These are phyloP conservation scores for Patagioenas fasciata DNA, from an alignment of 2,113 vertebrate genomes.

Conservation along the genomic window DNA sequence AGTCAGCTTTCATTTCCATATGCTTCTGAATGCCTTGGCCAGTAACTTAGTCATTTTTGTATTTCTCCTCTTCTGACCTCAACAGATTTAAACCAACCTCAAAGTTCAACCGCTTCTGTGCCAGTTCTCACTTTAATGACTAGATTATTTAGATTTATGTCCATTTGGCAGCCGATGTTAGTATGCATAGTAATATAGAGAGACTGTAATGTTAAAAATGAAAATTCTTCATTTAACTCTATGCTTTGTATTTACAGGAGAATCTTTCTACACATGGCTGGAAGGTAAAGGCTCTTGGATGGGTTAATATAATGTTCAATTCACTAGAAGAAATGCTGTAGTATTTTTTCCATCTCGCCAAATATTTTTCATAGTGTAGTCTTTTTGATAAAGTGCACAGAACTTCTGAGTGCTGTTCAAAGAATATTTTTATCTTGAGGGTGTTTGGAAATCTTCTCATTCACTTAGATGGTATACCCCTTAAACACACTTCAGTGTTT, in stretches of 20 bases:
- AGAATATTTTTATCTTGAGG: not conserved
- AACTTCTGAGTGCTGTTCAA: not conserved
- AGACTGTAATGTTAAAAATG: not conserved
- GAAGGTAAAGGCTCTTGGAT: conserved; percentile 82
- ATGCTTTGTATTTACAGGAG: conserved; percentile 76
- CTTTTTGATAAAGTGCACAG: not conserved
- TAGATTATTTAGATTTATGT: not conserved
- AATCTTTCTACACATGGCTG: conserved; percentile 95
- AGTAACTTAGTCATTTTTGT: not conserved
- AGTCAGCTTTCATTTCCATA: not conserved
- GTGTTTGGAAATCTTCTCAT: not conserved
- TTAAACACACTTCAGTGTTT: not conserved
- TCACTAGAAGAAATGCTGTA: not conserved
- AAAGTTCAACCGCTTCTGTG: not conserved
- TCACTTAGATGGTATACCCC: not conserved
- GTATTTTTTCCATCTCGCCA: not conserved
- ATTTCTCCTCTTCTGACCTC: not conserved
- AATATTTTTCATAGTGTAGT: not conserved
- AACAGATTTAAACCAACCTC: not conserved
- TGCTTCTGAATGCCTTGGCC: not conserved
- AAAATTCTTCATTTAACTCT: conserved; percentile 12
- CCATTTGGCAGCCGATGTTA: not conserved
- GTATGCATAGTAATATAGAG: not conserved
- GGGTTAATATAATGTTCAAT: not conserved
- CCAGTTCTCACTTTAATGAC: not conserved